phyloP scores from a whole-genome alignment of 2,113 vertebrate genomes.

The Cygnus atratus region DNA sequence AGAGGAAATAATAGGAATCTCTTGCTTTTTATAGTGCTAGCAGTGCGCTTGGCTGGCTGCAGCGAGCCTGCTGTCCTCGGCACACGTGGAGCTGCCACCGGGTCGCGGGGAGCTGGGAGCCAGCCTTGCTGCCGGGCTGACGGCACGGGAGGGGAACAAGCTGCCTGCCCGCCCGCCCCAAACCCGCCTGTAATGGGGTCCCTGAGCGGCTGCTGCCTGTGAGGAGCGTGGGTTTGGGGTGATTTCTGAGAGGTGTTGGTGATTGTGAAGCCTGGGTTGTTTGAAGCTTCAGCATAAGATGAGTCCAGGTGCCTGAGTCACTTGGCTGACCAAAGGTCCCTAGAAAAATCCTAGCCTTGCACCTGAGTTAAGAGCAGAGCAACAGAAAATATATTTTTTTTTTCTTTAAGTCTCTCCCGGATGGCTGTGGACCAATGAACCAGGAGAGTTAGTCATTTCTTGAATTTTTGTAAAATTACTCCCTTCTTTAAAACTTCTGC shows the following conservation, averaged over 20 bases:
- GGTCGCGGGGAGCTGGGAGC: neutral
- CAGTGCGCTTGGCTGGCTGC: neutral
- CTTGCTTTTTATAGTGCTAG: neutral
- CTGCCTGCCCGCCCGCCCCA: neutral
- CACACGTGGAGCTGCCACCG: neutral
- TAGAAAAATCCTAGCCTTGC: neutral
- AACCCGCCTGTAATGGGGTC: neutral
- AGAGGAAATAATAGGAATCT: slow-evolving; percentile 40
- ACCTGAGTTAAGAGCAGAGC: neutral
- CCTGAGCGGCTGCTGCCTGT: neutral
- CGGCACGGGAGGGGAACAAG: neutral
- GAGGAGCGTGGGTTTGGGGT: neutral
- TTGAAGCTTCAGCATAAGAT: accelerated
- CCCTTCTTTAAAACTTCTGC: neutral
- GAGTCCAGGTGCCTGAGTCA: neutral
- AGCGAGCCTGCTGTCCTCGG: neutral
- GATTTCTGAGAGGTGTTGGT: neutral
- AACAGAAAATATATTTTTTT: neutral
- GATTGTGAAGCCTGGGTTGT: neutral
- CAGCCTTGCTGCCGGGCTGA: neutral
- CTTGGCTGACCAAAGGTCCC: neutral
- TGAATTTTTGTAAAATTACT: neutral
- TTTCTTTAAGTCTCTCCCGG: neutral
- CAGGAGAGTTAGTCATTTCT: neutral
- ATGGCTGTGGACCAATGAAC: neutral